Percentiles rank a stretch among this genome's conserved stretches.
Conservation (phyloP, 2,797 vertebrate genomes). For the Ibycter americanus region DNA sequence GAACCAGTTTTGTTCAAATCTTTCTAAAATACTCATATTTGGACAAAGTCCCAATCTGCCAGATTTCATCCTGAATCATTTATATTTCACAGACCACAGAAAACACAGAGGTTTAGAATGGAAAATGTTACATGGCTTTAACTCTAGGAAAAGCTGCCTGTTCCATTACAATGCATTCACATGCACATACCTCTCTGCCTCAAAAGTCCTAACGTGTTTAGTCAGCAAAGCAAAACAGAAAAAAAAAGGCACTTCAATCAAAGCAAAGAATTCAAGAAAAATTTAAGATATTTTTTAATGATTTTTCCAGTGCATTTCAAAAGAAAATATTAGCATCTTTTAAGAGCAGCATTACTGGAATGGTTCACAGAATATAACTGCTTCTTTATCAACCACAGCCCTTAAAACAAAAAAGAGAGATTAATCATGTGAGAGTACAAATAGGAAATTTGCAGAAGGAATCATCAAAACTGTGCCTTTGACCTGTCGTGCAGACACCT, state of each 20-base stretch:
- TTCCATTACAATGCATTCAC: neutral
- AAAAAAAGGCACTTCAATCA: neutral
- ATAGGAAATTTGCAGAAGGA: slow-evolving; percentile 6
- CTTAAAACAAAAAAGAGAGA: slow-evolving; percentile 37
- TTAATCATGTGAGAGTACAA: neutral
- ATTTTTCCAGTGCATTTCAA: slow-evolving; percentile 54
- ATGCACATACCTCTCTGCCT: slow-evolving; percentile 21
- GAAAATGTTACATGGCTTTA: slow-evolving; percentile 28
- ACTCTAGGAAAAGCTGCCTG: slow-evolving; percentile 18
- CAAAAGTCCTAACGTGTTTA: slow-evolving; percentile 11
- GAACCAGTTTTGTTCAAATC: slow-evolving; percentile 28
- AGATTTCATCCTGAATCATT: slow-evolving; percentile 58
- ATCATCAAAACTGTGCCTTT: neutral
- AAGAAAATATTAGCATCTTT: slow-evolving; percentile 60
- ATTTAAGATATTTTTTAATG: slow-evolving; percentile 27
- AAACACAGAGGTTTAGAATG: slow-evolving; percentile 29
- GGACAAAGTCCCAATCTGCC: neutral
- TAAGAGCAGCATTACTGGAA: neutral
- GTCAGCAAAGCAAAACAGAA: slow-evolving; percentile 18
- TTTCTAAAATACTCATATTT: slow-evolving; percentile 49
- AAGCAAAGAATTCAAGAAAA: slow-evolving; percentile 19
- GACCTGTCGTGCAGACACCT: neutral
- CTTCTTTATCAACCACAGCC: neutral
- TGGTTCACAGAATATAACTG: neutral
- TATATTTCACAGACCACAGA: slow-evolving; percentile 47